Evolutionary conservation across 2,888 invertebrate genomes (phyloP).

Genomic region (Anthoptus insignis): DNA sequence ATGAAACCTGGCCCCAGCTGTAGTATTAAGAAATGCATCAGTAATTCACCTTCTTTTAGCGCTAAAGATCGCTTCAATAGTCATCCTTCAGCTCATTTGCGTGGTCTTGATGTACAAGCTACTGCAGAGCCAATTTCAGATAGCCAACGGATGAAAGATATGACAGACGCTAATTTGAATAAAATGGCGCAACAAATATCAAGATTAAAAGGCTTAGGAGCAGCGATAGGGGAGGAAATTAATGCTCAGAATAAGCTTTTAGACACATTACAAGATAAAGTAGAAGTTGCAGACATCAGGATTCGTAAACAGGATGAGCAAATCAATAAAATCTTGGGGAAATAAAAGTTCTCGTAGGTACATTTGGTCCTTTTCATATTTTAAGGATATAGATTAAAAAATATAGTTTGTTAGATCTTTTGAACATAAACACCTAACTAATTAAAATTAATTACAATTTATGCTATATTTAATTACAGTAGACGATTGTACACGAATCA

Average conservation of each 20-base stretch:
- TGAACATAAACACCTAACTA: too few species aligned
- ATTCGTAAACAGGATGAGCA: constrained; percentile 96
- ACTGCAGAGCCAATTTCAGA: constrained; percentile 70
- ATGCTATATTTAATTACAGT: too few species aligned
- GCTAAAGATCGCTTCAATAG: constrained; percentile 82
- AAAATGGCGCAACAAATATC: constrained; percentile 96
- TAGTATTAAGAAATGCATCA: constrained; percentile 69
- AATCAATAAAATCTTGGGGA: constrained; percentile 93
- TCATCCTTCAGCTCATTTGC: constrained; percentile 89
- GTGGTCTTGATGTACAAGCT: constrained; percentile 79
- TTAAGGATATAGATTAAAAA: not conserved
- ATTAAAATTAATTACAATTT: too few species aligned
- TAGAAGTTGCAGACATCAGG: constrained; percentile 94
- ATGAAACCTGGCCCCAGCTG: constrained; percentile 66
- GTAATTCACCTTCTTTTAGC: constrained; percentile 58
- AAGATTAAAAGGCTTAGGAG: constrained; percentile 94
- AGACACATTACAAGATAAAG: constrained; percentile 94
- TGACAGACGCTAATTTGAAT: constrained; percentile 92
- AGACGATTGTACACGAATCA: too few species aligned
- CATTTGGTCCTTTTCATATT: not conserved
- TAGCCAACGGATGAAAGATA: constrained; percentile 89
- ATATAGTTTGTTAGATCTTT: not conserved
- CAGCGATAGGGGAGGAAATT: constrained; percentile 95
- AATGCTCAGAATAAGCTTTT: constrained; percentile 96
- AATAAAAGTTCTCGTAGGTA: constrained; percentile 75